Conservation (phyloP, 2,888 invertebrate species). For the Cheiracanthium punctorium region DNA sequence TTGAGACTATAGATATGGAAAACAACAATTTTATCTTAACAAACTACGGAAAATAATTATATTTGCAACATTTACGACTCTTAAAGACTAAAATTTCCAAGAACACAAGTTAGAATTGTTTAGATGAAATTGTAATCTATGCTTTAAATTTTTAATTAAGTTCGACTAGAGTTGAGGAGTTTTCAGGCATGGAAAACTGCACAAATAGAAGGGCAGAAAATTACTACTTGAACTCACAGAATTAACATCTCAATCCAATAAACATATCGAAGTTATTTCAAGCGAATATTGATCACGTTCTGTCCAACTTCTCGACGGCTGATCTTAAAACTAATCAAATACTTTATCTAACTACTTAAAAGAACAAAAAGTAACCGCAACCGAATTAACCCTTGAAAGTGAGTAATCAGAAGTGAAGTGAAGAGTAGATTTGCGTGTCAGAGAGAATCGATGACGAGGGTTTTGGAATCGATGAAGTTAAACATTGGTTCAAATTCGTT, state of each 20-base stretch:
- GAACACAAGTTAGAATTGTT: too few relatives aligned
- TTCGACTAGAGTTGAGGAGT: too few relatives aligned
- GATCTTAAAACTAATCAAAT: constrained; percentile 17
- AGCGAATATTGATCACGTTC: not conserved
- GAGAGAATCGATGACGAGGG: constrained; percentile 14
- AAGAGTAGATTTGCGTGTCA: constrained; percentile 17
- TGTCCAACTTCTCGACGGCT: not conserved
- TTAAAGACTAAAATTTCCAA: too few relatives aligned
- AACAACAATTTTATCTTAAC: too few relatives aligned
- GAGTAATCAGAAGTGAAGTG: constrained; percentile 19
- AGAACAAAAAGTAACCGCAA: not conserved
- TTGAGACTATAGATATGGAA: too few relatives aligned
- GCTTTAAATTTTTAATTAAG: too few relatives aligned
- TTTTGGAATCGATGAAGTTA: constrained; percentile 14
- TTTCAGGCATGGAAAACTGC: too few relatives aligned
- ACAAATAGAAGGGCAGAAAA: too few relatives aligned
- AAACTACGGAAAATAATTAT: too few relatives aligned
- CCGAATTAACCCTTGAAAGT: constrained; percentile 15
- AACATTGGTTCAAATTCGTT: not conserved
- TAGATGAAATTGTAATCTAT: too few relatives aligned
- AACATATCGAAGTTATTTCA: not conserved
- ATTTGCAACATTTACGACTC: too few relatives aligned
- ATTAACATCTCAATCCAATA: not conserved
- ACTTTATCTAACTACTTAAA: constrained; percentile 10
- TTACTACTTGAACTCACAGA: too few relatives aligned